Evolutionary conservation across 2,797 vertebrate species (phyloP), one percentile per base, ranked within the genome.

Genomic region (Psittacula derbiana): DNA sequence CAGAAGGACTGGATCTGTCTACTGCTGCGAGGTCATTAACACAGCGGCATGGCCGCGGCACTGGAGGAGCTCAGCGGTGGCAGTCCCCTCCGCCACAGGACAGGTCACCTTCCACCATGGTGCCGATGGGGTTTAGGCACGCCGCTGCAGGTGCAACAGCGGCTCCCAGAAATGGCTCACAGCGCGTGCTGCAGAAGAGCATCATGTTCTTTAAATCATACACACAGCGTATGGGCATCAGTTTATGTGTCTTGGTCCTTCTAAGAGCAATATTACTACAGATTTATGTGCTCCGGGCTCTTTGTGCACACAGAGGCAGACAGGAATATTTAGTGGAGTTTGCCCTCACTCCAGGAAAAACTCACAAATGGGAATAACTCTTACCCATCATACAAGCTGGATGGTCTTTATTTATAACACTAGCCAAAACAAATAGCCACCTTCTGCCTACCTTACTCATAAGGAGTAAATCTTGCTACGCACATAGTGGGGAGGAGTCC

Each of bases 1-100:
- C 96, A 97, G 95, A 96, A 97, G 97, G 96, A 96, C 92, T 87
- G 95, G 93, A 95, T 97, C 96, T 97, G 95, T 96, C 96, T 97
- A 38, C 97, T 95, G 92, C 96, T 96, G 94, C 67, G 95, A 96
- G 97, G 96, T 97, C 97, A 97, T 98, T 95, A 96, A 93, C 96
- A 64, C 94, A 75, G 84, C 61, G 31, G 92, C 96, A 84, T 20
- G 95, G 96, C 93, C 58, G 64, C 84, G 73, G 80, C 64, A 80
- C 82, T 75, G 82, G 80, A 69, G 79, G 82, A 64, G 89, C 91
- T 67, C 65, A 25, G 66, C 38, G 72, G 86, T 90, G 75, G 80
- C 95, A 31, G 76, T 93, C 64, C 84, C 81, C 92, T 65, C 57
- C 20, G 33, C 75, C 65, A 44, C 91, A 44, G 33, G 31, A 11